These are phyloP conservation scores for Xenopus laevis DNA, from an alignment of 2,113 vertebrate genomes.

Conservation along the genomic window DNA sequence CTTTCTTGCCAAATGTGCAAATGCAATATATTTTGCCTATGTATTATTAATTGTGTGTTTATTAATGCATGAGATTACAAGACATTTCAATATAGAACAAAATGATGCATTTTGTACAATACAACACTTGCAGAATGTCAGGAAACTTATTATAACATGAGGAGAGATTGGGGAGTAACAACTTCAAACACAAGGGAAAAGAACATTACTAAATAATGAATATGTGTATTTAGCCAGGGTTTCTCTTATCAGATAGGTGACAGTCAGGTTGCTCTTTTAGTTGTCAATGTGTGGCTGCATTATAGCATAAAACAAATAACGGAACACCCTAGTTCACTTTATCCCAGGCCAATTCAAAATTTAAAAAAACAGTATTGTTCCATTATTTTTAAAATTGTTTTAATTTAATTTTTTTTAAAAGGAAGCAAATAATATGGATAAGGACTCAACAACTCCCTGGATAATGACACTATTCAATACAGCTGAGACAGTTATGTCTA, in stretches of 20 bases:
- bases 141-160: constrained; percentile 40
- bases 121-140: constrained; percentile 36
- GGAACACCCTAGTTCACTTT: too few species aligned
- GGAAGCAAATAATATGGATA: too few species aligned
- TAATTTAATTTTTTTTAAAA: too few species aligned
- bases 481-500: too few species aligned
- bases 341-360: too few species aligned
- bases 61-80: constrained; percentile 43
- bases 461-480: too few species aligned
- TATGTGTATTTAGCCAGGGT: background rate
- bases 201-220: constrained; percentile 25
- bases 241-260: background rate
- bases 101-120: constrained; percentile 45
- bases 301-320: too few species aligned
- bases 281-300: background rate
- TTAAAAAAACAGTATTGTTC: too few species aligned
- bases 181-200: constrained; percentile 17
- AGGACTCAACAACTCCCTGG: too few species aligned
- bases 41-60: constrained; percentile 44
- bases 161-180: background rate
- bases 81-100: constrained; percentile 43
- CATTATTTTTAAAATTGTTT: too few species aligned
- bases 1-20: constrained; percentile 44
- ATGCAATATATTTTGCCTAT: constrained; percentile 44
- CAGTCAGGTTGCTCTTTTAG: background rate